Evolutionary conservation across 2,113 vertebrate species (phyloP), one percentile per base, ranked within the genome.

Genomic region (Aegotheles bennettii): DNA sequence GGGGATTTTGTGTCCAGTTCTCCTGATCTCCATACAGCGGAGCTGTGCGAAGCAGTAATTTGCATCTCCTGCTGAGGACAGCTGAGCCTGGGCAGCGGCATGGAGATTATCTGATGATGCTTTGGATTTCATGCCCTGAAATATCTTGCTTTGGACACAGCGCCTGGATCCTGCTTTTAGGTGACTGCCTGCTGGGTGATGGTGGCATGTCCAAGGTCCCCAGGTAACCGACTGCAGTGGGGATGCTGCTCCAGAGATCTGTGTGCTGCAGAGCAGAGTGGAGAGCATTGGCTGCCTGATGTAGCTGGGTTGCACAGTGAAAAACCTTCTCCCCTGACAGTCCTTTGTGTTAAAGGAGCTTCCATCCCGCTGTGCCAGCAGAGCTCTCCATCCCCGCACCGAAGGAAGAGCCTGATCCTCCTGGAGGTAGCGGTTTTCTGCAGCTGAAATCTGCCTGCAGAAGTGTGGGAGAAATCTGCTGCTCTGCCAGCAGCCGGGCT

Each of bases 91-190:
- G 38, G 83, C 73, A 63, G 56, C 0, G 1, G 18, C 3, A 2
- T 63, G 76, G 64, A 53, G 93, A 79, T 94, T 26, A 76, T 93
- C 84, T 85, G 80, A n/a, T 33, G 68, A 57, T 76, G 81, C 65
- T 84, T 81, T 64, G 87, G 78, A 65, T 95, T 93, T 89, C 87
- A 65, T 85, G n/a, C 74, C 48, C 67, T 64, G 74, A 56, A 84
- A 82, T 89, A 33, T 33, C 89, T 57, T 73, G 82, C 36, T 60
- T 70, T 65, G 86, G 73, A 56, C 48, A 7, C 56, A 69, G 68
- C 59, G 29, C 28, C 91, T 78, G 64, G 69, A 48, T 73, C 53
- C 53, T 61, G 74, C 89, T 82, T 56, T 25, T n/a, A 18, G 64
- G 9, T 36, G 45, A 11, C 79, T 87, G 18, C 71, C 35, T 70